Evolutionary conservation across 2,113 vertebrate species (phyloP).

Genomic region (Varanus komodoensis): DNA sequence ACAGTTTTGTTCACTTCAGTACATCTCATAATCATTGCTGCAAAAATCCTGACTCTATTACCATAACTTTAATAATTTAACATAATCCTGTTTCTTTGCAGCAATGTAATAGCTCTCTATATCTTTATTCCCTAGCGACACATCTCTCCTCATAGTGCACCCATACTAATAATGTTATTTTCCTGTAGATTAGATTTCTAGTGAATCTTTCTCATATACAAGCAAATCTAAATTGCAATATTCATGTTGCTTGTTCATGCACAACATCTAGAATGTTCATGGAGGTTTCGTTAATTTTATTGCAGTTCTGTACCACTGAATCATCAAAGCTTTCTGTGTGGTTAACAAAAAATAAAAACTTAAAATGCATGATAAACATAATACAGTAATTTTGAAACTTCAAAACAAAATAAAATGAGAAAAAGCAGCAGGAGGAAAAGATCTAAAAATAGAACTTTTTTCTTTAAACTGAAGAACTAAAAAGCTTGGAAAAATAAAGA

Average conservation of each 20-base stretch:
- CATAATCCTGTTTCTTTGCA: neutral
- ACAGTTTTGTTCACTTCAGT: neutral
- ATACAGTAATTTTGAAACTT: too few species aligned
- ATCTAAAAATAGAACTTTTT: too few species aligned
- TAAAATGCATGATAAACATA: too few species aligned
- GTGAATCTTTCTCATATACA: neutral
- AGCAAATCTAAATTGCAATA: neutral
- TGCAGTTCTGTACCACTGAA: too few species aligned
- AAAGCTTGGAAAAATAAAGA: too few species aligned
- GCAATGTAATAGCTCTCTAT: neutral
- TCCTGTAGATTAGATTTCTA: neutral
- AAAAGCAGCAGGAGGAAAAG: too few species aligned
- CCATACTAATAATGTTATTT: neutral
- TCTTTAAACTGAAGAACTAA: too few species aligned
- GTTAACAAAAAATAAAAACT: too few species aligned
- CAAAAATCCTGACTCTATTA: neutral
- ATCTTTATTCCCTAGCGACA: neutral
- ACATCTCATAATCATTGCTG: neutral
- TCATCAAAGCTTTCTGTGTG: too few species aligned
- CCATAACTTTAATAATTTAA: fast-evolving
- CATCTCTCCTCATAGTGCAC: neutral
- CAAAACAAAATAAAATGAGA: too few species aligned
- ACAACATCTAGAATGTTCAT: neutral
- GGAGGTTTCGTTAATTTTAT: too few species aligned
- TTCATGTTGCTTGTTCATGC: neutral